These are phyloP conservation scores for Diaperis boleti DNA, from an alignment of 2,888 invertebrate genomes.

Conservation along the genomic window DNA sequence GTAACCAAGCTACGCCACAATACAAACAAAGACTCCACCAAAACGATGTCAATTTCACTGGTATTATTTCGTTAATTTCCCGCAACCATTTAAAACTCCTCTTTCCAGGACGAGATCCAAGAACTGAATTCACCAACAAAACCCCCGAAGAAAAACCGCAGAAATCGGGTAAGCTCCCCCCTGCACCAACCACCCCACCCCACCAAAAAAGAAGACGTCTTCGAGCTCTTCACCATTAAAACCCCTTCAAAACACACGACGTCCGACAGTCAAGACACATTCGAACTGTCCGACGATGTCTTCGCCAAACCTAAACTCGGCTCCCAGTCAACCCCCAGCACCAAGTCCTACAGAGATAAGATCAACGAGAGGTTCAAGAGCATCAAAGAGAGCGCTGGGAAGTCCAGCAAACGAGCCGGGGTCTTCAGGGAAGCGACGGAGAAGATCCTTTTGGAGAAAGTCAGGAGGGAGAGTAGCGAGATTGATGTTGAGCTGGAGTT, in stretches of 20 bases:
- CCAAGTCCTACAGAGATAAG: slow-evolving; percentile 63
- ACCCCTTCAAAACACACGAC: slow-evolving; percentile 30
- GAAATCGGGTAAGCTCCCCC: slow-evolving; percentile 38
- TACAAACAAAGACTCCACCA: slow-evolving; percentile 1
- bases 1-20: background rate
- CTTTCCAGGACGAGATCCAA: slow-evolving; percentile 13
- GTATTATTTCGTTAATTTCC: background rate
- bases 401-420: slow-evolving; percentile 53
- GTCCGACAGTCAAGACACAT: slow-evolving; percentile 45
- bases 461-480: slow-evolving; percentile 54
- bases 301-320: slow-evolving; percentile 39
- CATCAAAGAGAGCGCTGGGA: slow-evolving; percentile 61
- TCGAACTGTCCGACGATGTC: slow-evolving; percentile 53
- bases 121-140: slow-evolving; percentile 19
- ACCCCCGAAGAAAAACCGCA: background rate
- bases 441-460: slow-evolving; percentile 52
- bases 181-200: slow-evolving; percentile 29
- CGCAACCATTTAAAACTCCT: background rate
- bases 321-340: slow-evolving; percentile 42
- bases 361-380: slow-evolving; percentile 62
- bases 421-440: slow-evolving; percentile 45
- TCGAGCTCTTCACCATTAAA: slow-evolving; percentile 46
- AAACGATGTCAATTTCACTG: slow-evolving; percentile 1
- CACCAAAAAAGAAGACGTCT: slow-evolving; percentile 38
- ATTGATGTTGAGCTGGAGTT: slow-evolving; percentile 51